Evolutionary conservation across 2,797 vertebrate genomes (phyloP).

Genomic region (Kryptopterus vitreolus): DNA sequence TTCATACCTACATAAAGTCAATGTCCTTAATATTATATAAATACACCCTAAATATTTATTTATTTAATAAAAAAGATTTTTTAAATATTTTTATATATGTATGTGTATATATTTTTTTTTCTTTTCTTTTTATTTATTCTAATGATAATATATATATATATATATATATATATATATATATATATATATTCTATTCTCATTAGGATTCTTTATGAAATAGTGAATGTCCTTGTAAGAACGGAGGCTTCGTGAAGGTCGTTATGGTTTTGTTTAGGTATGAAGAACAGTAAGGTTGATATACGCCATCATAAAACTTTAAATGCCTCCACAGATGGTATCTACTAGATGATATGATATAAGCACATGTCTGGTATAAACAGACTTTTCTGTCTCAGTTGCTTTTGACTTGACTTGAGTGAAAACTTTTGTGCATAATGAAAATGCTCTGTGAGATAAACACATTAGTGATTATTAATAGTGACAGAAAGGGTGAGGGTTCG

Average conservation of each 20-base stretch:
- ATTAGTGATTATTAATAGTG: conserved; percentile 29
- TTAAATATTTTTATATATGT: no score
- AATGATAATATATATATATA: no score
- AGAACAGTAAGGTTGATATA: conserved; percentile 8
- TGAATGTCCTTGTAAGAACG: neutral
- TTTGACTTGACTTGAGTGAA: conserved; percentile 35
- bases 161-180: no score
- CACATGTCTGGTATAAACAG: no score
- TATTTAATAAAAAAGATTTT: no score
- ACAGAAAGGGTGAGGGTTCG: neutral
- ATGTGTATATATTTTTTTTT: no score
- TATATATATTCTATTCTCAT: neutral
- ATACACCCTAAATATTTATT: no score
- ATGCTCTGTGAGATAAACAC: neutral
- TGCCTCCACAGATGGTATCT: conserved; percentile 6
- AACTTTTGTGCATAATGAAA: conserved; percentile 25
- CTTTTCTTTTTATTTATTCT: no score
- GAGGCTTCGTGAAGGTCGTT: neutral
- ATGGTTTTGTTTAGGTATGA: neutral
- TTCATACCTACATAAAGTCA: no score
- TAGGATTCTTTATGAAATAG: neutral
- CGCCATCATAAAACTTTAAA: conserved; percentile 17
- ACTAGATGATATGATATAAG: neutral
- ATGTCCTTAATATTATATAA: no score
- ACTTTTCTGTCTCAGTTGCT: no score